These are phyloP conservation scores for Lanistes nyassanus DNA, from an alignment of 1,140 invertebrate species.

Conservation along the genomic window DNA sequence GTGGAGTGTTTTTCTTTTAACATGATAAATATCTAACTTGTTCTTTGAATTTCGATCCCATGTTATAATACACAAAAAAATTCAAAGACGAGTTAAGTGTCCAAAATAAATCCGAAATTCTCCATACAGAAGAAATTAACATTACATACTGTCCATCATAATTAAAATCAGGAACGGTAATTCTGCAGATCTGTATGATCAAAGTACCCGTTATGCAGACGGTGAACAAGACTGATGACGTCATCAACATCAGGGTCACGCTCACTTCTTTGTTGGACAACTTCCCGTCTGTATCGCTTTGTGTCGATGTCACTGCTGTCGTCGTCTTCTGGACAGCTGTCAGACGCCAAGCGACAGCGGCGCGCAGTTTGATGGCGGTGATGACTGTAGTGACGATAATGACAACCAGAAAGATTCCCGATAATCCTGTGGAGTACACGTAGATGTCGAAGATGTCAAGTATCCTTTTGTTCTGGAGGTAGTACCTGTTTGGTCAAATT, in stretches of 20 bases:
- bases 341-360: not conserved
- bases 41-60: not conserved
- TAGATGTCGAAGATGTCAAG: not conserved
- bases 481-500: not conserved
- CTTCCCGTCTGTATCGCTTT: too few relatives aligned
- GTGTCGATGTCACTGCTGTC: not conserved
- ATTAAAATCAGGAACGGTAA: not conserved
- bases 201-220: not conserved
- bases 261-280: not conserved
- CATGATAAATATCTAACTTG: not conserved
- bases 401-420: not conserved
- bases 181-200: not conserved
- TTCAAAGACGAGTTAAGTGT: not conserved
- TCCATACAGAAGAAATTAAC: not conserved
- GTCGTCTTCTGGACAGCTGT: not conserved
- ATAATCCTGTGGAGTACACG: not conserved
- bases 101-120: not conserved
- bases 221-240: not conserved
- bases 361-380: not conserved
- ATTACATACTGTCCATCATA: not conserved
- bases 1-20: too few relatives aligned
- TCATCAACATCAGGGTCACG: not conserved
- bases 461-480: not conserved
- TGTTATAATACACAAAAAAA: conserved; percentile 1
- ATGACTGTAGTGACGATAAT: not conserved